Evolutionary conservation across 1,140 invertebrate species (phyloP), one percentile per base, ranked within the genome.

Genomic region (Ceratitis capitata): DNA sequence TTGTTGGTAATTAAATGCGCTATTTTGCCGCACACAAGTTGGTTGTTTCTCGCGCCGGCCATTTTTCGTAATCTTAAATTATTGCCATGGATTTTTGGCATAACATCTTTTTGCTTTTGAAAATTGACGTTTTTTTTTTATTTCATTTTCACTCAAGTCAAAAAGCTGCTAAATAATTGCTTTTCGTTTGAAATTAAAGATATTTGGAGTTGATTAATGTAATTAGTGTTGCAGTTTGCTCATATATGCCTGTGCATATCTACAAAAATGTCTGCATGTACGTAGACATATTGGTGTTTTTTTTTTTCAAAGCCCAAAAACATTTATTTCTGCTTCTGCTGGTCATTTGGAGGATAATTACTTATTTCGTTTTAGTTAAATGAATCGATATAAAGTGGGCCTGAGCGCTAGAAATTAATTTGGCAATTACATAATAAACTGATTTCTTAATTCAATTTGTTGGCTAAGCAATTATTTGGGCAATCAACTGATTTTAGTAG

Each of bases 101-200:
- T 78, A 45, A 45, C 39, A 45, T 78, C 39, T 45, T 42, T 47
- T 69, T 42, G n/a, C n/a, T n/a, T n/a, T n/a, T n/a, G n/a, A n/a
- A n/a, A n/a, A n/a, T n/a, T n/a, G 12, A 9, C 9, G 9, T 64
- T 29, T 7, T 61, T 64, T 29, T 29, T 12, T 10, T 16, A 9
- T 35, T 64, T 58, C 3, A 2, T 58, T 58, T 49, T 49, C 3
- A 10, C 51, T n/a, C 51, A 56, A n/a, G 4, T 23, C 19, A 56
- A 56, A 42, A 42, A 64, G 10, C 32, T 23, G 39, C 39, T 14
- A 78, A 78, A 45, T 78, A 78, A 78, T 78, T 78, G 69, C 69
- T 78, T 78, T 78, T 78, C 69, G 45, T 45, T 78, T 78, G 69
- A 45, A 78, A 78, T 78, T 47, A 78, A 78, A 78, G 69, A 10